Evolutionary conservation across 2,113 vertebrate species (phyloP).

Genomic region (Acrocephalus kingi): DNA sequence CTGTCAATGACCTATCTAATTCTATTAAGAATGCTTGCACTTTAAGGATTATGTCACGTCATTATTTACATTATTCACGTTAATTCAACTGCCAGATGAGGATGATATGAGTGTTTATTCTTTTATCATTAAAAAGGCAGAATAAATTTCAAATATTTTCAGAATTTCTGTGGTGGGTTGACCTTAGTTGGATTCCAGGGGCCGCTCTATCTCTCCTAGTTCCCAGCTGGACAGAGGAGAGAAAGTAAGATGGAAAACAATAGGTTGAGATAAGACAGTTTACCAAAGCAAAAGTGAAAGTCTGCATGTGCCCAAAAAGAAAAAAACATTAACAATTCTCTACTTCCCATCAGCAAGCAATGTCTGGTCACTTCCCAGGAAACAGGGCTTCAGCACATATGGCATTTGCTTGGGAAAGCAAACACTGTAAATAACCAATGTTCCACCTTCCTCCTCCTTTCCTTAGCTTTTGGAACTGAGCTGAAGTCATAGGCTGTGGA

Average conservation of each 20-base stretch:
- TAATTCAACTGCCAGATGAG: background rate
- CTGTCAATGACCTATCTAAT: background rate
- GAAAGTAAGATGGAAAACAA: background rate
- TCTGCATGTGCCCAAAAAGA: background rate
- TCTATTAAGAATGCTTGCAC: background rate
- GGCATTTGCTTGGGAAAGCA: background rate
- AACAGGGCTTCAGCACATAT: background rate
- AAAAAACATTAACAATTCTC: background rate
- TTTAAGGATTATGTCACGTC: background rate
- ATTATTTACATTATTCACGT: background rate
- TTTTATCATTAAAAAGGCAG: background rate
- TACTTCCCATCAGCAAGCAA: background rate
- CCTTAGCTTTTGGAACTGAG: background rate
- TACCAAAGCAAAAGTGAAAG: background rate
- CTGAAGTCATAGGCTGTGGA: background rate
- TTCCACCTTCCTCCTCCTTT: background rate
- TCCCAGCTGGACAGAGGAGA: background rate
- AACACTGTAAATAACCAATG: background rate
- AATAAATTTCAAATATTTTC: background rate
- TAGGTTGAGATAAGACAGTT: background rate
- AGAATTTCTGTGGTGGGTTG: background rate
- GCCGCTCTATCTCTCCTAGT: rapidly evolving
- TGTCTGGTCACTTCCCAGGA: background rate
- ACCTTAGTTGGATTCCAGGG: background rate
- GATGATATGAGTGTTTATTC: background rate